Conservation (phyloP, 2,888 invertebrate genomes). For the Pyrrhosoma nymphula region DNA sequence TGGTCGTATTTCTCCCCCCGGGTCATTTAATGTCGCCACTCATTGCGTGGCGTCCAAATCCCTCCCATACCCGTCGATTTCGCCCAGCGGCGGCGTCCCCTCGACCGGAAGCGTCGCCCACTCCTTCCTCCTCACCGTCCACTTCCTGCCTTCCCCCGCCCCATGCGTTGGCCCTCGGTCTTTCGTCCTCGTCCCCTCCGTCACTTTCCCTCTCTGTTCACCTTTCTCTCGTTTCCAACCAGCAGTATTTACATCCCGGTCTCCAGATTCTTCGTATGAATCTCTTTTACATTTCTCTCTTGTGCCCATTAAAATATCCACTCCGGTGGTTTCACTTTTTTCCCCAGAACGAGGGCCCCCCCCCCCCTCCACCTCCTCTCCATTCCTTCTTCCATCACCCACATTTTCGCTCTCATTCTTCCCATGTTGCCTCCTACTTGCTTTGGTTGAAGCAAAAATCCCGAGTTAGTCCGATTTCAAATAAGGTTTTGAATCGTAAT, state of each 20-base stretch:
- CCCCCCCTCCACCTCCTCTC: background rate
- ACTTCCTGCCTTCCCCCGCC: background rate
- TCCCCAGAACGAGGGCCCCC: background rate
- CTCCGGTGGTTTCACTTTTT: background rate
- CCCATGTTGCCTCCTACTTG: too few relatives aligned
- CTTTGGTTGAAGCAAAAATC: too few relatives aligned
- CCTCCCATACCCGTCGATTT: background rate
- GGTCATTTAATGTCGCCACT: slow-evolving; percentile 63
- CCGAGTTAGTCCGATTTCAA: too few relatives aligned
- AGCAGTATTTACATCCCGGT: background rate
- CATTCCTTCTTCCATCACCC: background rate
- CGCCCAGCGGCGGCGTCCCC: background rate
- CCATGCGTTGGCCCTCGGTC: background rate
- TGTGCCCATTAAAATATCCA: slow-evolving; percentile 7
- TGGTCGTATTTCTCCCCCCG: slow-evolving; percentile 45
- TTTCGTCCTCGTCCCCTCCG: background rate
- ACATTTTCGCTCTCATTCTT: background rate
- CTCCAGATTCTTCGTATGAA: background rate
- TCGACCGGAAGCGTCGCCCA: background rate
- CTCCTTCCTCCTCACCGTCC: background rate
- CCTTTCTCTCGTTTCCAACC: background rate
- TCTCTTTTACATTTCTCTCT: background rate
- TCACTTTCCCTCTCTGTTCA: too few relatives aligned
- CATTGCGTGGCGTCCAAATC: background rate
- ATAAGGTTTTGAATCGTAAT: too few relatives aligned